Evolutionary conservation across 2,888 invertebrate species (phyloP), one percentile per base, ranked within the genome.

Genomic region (Polyommatus icarus): DNA sequence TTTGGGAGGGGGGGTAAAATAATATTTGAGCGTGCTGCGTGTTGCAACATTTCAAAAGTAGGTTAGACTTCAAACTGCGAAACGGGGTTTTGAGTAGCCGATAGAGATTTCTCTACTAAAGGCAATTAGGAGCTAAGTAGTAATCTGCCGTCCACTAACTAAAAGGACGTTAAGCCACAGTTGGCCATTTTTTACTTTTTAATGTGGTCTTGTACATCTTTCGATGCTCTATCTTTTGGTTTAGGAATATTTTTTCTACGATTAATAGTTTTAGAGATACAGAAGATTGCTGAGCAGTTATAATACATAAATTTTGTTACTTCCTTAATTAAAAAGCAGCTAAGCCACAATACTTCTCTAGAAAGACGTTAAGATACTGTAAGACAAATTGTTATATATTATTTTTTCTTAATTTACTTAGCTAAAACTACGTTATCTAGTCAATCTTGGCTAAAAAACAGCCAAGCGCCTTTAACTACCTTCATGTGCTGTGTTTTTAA

Each of bases 261-360:
- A 72, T 72, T 32, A 32, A 36, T 72, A 72, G 72, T 36, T 72
- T 72, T 36, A 36, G 71, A 36, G 36, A 4, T 72, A 72, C 72
- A 72, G 36, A 72, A 72, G 6, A 72, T 72, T 72, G 72, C 72
- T 72, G 72, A 72, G 72, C 72, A 72, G 72, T 72, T 72, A 40
- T 10, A 72, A 18, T n/a, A 32, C 72, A 72, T 72, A 72, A 32
- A 72, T 72, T 72, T 72, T 40, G 72, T 72, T 72, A 32, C 32
- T 36, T 36, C 40, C 72, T 72, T 72, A 72, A 72, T 72, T 72
- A 72, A 72, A 72, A 29, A 32, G 72, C 40, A 72, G 36, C 72
- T 72, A 72, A 32, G 72, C 24, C 24, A 32, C 7, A 72, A 72
- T 18, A 29, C 29, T 29, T 36, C 36, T 10, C 36, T 32, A 72